Conservation (phyloP, 2,113 vertebrate species). For the Gymnorhina tibicen region DNA sequence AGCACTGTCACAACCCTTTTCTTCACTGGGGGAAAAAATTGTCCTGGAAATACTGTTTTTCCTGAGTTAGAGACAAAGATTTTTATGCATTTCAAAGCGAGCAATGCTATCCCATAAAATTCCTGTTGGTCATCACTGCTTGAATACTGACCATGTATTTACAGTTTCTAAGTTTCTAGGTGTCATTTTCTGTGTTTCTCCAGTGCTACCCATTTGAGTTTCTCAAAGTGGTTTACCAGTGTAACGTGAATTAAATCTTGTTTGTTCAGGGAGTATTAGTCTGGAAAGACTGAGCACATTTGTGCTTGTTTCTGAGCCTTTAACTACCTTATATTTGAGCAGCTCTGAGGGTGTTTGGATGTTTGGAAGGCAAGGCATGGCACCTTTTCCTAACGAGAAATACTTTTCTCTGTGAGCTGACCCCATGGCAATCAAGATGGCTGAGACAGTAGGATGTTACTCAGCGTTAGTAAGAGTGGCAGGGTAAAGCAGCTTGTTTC, state of each 20-base stretch:
- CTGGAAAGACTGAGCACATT: background rate
- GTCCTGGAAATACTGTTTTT: background rate
- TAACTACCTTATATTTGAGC: background rate
- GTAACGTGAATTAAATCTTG: background rate
- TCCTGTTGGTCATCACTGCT: background rate
- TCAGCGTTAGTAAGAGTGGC: background rate
- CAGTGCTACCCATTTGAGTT: background rate
- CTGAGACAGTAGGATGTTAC: background rate
- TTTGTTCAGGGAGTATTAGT: background rate
- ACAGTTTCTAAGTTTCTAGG: background rate
- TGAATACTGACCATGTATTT: background rate
- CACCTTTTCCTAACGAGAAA: background rate
- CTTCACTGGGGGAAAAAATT: background rate
- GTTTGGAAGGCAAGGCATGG: background rate
- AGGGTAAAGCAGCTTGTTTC: background rate
- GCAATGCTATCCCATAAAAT: background rate
- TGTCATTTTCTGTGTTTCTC: background rate
- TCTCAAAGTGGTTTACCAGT: background rate
- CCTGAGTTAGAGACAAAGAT: background rate
- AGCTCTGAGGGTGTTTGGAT: background rate
- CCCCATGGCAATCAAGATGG: background rate
- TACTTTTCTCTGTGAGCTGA: background rate
- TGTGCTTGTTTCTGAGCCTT: background rate
- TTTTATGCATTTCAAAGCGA: background rate
- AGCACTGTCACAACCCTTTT: background rate